Evolutionary conservation across 2,888 invertebrate species (phyloP).

Genomic region (Mantis religiosa): DNA sequence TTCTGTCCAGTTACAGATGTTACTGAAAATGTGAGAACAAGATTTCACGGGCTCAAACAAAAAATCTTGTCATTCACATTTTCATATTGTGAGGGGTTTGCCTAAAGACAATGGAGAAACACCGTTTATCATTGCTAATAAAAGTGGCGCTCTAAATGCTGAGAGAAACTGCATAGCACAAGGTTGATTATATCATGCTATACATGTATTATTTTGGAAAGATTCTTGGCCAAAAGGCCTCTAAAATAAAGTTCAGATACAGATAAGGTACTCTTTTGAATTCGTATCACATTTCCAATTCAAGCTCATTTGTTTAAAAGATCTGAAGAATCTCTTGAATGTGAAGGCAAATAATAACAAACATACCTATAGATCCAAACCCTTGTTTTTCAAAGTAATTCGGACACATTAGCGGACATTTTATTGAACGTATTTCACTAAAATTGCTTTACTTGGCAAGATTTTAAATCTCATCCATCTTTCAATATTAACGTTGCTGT

Average conservation of each 20-base stretch:
- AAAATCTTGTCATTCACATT: conserved; percentile 32
- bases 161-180: not conserved
- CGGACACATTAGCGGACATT: too few relatives aligned
- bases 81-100: conserved; percentile 1
- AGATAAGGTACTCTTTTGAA: not conserved
- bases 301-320: not conserved
- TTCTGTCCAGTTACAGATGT: not conserved
- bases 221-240: not conserved
- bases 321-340: too few relatives aligned
- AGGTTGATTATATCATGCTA: not conserved
- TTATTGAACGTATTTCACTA: too few relatives aligned
- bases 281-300: not conserved
- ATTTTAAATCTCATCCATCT: too few relatives aligned
- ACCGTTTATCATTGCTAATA: not conserved
- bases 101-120: not conserved
- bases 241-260: not conserved
- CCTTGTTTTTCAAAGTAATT: too few relatives aligned
- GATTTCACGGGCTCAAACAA: conserved; percentile 34
- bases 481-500: too few relatives aligned
- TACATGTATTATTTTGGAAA: not conserved
- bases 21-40: conserved; percentile 27
- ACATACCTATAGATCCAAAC: too few relatives aligned
- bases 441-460: too few relatives aligned
- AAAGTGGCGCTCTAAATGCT: not conserved
- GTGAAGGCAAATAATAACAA: too few relatives aligned